Percentiles rank a stretch among this genome's conserved stretches.
Evolutionary conservation across 2,113 vertebrate genomes (phyloP).

Genomic region (Mobula hypostoma): DNA sequence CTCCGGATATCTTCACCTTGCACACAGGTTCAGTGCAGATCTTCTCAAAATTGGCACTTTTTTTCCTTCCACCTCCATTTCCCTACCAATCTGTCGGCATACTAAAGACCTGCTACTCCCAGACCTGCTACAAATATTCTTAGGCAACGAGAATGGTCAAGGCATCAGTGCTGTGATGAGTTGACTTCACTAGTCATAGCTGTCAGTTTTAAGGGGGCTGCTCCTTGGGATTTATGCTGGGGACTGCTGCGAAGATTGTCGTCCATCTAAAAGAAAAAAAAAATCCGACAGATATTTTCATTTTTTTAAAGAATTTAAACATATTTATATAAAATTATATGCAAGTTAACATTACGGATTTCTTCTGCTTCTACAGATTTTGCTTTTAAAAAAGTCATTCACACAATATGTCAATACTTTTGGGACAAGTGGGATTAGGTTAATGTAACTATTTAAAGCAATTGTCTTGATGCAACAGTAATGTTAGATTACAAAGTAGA

Average conservation of each 20-base stretch:
- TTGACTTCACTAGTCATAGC: slow-evolving; percentile 57
- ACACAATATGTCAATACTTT: background rate
- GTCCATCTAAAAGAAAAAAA: slow-evolving; percentile 79
- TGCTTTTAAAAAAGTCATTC: background rate
- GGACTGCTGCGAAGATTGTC: slow-evolving; percentile 93
- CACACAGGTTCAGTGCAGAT: background rate
- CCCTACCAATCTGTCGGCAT: background rate
- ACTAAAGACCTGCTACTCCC: background rate
- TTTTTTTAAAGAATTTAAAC: background rate
- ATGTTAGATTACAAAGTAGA: background rate
- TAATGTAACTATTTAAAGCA: background rate
- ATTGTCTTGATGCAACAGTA: background rate
- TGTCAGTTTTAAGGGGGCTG: slow-evolving; percentile 66
- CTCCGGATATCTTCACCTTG: background rate
- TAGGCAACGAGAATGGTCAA: slow-evolving; percentile 44
- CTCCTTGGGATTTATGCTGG: slow-evolving; percentile 77
- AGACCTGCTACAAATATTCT: background rate
- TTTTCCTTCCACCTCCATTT: background rate
- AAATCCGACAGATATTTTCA: slow-evolving; percentile 25
- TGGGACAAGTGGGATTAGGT: background rate
- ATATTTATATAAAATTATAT: no score
- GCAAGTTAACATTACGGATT: background rate
- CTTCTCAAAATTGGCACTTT: background rate
- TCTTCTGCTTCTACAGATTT: background rate
- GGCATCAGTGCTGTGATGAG: slow-evolving; percentile 60